Base-by-base conservation (phyloP, 2,888 invertebrate species). In the Apotomis betuletana region DNA sequence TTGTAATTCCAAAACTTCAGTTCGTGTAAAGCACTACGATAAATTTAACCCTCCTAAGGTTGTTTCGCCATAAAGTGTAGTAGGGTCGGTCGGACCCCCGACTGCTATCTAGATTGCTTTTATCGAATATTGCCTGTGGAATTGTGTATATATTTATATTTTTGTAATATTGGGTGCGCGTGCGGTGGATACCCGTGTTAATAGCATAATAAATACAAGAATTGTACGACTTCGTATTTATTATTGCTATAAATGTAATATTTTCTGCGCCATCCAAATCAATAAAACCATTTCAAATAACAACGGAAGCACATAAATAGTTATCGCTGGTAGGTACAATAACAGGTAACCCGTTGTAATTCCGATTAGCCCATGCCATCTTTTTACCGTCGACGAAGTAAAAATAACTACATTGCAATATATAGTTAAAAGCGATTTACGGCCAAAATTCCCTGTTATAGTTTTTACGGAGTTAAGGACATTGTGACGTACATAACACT, bases 41-140 rank as follows among this genome's bases (percentile, higher is more conserved):
- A 90, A 90, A 90, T 91, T 86, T 82, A 77, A 86, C 86, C 85
- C 81, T 84, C 83, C 83, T 88, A 85, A 88, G 87, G 80, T 88
- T 87, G 85, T 85, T 78, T 82, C 80, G 77, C 83, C 86, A 87
- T 90, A 90, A 89, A 90, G 78, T 84, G 82, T 76, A 60, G 73
- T 54, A 49, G 78, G 82, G 80, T 80, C 81, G 80, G 77, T 73
- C 78, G 81, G 80, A 77, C 79, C 81, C 82, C 81, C 76, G 77
- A 64, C 82, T 78, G 86, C 81, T 84, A 87, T 85, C 87, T 84
- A 80, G 89, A 90, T 90, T 89, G 88, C 86, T 88, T 89, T 86
- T 88, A 88, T 87, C 87, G 85, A 87, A 87, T 87, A 84, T 85
- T 83, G 85, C 80, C 78, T 80, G 81, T 81, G 80, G 79, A 75